Base-by-base conservation (phyloP, 2,797 vertebrate genomes). In the Mormyrus hasselquistii region DNA sequence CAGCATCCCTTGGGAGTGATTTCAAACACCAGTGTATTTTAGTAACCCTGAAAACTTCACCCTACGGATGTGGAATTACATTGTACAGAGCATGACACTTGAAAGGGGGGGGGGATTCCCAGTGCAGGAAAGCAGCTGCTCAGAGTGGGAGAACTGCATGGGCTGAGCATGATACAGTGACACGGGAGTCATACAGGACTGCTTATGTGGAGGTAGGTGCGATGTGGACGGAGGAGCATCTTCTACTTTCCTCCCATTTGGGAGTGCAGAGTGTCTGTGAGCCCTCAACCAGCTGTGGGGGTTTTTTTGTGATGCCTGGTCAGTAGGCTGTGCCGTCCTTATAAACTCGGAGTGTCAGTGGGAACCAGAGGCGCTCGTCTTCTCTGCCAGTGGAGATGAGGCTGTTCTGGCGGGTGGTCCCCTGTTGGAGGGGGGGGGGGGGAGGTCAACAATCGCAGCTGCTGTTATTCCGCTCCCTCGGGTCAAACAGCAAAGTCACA, bases 311-410 rank as follows among this genome's bases (percentile, higher is more conserved):
- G 79, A 52, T 90, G 62, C 69, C 50, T 88, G 8, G 14, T 16
- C 25, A 89, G 91, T 92, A 87, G 91, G 91, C 92, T 88, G 89
- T 87, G 89, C 82, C 86, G 90, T 92, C 94, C 93, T 97, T 96
- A 99, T 92, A 99, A 96, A 94, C 97, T 97, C 0, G 98, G 98
- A 7, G 98, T 99, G 92, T 97, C 97, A 4, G 96, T 97, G 79
- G 98, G 98, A 94, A 97, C 98, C 95, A 99, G 94, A 88, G 98
- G 98, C 55, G 97, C 98, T 93, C 93, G 93, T 94, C 94, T 95
- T 92, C 95, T 95, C 93, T 93, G 92, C 92, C 93, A 93, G 90
- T 94, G 93, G 89, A 92, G 93, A 16, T 94, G 94, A 90, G 93
- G 92, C 91, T 91, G 94, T 91, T 89, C 90, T 65, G 93, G 93